These are phyloP conservation scores for Caretta caretta DNA, from an alignment of 2,113 vertebrate genomes.

Conservation along the genomic window DNA sequence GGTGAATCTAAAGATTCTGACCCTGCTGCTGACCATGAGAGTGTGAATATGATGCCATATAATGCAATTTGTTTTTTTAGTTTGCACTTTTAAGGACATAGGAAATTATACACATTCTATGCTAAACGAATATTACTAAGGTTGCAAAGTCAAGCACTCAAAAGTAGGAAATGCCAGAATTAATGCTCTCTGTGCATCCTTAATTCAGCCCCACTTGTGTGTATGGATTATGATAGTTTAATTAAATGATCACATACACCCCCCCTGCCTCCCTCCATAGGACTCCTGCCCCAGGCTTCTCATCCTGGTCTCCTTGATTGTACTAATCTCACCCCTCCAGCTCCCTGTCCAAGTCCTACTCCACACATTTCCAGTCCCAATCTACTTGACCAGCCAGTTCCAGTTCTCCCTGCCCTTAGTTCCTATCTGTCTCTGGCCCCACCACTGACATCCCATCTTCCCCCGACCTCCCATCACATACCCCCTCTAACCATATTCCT, in stretches of 20 bases:
- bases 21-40: background rate
- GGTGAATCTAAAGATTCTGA: no score
- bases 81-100: background rate
- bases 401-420: background rate
- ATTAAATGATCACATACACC: background rate
- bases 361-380: background rate
- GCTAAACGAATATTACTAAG: background rate
- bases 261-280: no score
- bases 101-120: background rate
- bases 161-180: background rate
- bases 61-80: background rate
- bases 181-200: background rate
- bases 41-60: background rate
- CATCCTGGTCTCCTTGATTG: background rate
- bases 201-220: background rate
- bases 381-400: background rate
- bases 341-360: background rate
- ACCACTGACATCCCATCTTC: no score
- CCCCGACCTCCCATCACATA: background rate
- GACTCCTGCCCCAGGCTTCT: background rate
- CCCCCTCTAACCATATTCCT: background rate
- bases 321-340: background rate
- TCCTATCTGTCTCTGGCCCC: no score
- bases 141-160: background rate
- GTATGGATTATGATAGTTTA: background rate